A percentile compares a stretch with the other conserved stretches of the same genome.
These are phyloP conservation scores for Ophraella communa DNA, from an alignment of 2,888 invertebrate species.

Conservation along the genomic window DNA sequence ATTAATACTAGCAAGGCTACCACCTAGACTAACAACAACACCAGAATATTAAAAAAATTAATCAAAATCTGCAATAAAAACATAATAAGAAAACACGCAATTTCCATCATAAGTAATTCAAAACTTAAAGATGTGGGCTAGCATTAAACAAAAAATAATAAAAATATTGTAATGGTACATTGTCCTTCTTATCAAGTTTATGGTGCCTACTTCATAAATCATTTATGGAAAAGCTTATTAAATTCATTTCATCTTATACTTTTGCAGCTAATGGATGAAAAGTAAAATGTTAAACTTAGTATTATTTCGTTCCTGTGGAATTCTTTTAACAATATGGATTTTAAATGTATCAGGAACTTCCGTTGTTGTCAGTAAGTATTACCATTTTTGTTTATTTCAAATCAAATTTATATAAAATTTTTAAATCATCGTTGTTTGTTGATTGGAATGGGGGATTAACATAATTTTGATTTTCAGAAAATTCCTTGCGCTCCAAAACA, in stretches of 20 bases:
- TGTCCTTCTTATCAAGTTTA: slow-evolving; percentile 1
- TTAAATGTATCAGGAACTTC: background rate
- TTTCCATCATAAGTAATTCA: background rate
- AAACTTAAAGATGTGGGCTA: background rate
- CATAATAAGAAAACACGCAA: background rate
- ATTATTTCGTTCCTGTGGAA: background rate
- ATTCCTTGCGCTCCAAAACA: background rate
- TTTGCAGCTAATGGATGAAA: background rate
- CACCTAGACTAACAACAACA: no score
- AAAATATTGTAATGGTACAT: background rate
- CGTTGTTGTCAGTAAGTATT: background rate
- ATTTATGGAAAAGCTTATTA: background rate
- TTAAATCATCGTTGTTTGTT: no score
- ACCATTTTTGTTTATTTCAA: no score
- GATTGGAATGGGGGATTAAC: no score
- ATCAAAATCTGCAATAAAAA: background rate
- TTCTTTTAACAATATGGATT: background rate
- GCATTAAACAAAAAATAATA: background rate
- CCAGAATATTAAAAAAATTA: background rate
- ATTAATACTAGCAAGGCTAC: no score
- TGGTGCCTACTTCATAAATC: background rate
- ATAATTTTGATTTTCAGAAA: background rate
- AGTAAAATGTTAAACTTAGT: background rate
- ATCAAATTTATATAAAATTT: no score
- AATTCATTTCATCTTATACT: background rate